phyloP scores from a whole-genome alignment of 1,140 invertebrate genomes.

The Lucilia cuprina region DNA sequence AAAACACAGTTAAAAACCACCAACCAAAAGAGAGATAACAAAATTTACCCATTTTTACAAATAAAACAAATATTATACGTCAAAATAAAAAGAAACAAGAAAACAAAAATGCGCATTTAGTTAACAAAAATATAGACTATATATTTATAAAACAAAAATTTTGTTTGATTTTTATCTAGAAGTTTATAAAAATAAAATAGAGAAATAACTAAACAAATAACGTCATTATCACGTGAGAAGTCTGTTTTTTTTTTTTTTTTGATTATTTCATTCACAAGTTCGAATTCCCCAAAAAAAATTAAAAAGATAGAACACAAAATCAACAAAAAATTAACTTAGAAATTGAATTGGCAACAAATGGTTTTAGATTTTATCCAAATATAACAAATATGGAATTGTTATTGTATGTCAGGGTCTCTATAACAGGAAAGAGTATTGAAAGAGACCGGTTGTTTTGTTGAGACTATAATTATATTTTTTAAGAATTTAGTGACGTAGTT shows the following conservation, averaged over 20 bases:
- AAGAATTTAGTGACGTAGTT: neutral
- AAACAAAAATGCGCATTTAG: conserved; percentile 1
- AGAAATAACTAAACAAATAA: neutral
- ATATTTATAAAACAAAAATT: neutral
- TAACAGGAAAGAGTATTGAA: neutral
- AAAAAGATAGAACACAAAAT: neutral
- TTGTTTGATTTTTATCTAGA: neutral
- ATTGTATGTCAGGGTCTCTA: neutral
- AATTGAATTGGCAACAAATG: neutral
- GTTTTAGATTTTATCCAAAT: neutral
- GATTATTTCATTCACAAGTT: neutral
- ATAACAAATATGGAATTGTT: neutral
- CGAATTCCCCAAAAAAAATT: neutral
- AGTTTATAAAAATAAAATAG: neutral
- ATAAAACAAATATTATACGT: neutral
- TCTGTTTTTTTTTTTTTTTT: neutral
- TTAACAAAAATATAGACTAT: no score
- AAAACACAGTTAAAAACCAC: no score
- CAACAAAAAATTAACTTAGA: neutral
- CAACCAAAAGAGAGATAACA: no score
- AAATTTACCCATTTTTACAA: neutral
- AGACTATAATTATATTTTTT: neutral
- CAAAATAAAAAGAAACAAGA: neutral
- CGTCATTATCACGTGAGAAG: neutral
- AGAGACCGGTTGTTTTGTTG: neutral